phyloP scores from a whole-genome alignment of 2,888 invertebrate species.

The Linnaemya vulpina region DNA sequence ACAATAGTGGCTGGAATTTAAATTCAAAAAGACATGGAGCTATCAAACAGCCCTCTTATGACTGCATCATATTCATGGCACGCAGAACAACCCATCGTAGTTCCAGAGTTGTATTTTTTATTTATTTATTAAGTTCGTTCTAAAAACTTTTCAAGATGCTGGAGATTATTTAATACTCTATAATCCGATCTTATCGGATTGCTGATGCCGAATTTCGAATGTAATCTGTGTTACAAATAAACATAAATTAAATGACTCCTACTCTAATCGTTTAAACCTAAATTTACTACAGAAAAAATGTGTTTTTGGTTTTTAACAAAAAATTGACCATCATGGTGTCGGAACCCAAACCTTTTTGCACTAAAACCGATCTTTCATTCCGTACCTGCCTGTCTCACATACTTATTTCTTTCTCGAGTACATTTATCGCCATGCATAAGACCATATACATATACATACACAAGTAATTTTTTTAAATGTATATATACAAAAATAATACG shows the following conservation, averaged over 20 bases:
- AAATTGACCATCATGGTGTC: slow-evolving; percentile 32
- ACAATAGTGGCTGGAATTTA: too few relatives aligned
- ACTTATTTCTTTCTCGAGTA: not conserved
- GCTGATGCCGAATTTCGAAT: not conserved
- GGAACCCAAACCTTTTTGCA: slow-evolving; percentile 54
- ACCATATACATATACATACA: not conserved
- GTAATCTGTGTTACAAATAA: slow-evolving; percentile 20
- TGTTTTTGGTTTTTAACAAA: not conserved
- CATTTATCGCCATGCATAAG: not conserved
- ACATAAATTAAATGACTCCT: slow-evolving; percentile 42
- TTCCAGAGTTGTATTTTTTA: too few relatives aligned
- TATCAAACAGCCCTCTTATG: too few relatives aligned
- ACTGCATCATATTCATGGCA: too few relatives aligned
- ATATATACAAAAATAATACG: not conserved
- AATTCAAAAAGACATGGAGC: too few relatives aligned
- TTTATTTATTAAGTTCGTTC: too few relatives aligned
- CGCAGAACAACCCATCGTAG: too few relatives aligned
- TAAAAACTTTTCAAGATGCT: not conserved
- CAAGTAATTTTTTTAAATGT: not conserved
- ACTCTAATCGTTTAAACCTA: slow-evolving; percentile 27
- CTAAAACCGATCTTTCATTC: slow-evolving; percentile 42
- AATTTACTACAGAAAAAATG: not conserved
- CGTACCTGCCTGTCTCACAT: slow-evolving; percentile 59
- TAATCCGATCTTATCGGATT: not conserved
- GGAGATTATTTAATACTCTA: not conserved